These are phyloP conservation scores for Argyra leucocephala DNA, from an alignment of 2,888 invertebrate genomes.

Conservation along the genomic window DNA sequence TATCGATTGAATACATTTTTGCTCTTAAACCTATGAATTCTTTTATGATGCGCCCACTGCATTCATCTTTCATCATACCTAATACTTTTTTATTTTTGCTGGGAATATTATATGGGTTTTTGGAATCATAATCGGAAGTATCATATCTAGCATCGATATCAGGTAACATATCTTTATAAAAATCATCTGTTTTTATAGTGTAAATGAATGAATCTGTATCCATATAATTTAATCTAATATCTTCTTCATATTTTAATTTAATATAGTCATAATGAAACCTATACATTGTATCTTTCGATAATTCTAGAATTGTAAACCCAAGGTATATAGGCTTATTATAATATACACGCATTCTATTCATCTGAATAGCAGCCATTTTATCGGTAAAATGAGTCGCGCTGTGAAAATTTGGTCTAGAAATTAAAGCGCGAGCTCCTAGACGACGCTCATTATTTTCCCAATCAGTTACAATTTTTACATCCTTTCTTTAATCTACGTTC, in stretches of 20 bases:
- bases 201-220: no score
- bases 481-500: constrained; percentile 16
- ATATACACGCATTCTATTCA: constrained; percentile 26
- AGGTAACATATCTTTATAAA: constrained; percentile 13
- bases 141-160: constrained; percentile 26
- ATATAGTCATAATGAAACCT: neutral
- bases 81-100: constrained; percentile 8
- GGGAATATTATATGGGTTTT: constrained; percentile 27
- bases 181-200: constrained; percentile 11
- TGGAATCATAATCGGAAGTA: constrained; percentile 28
- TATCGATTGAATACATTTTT: constrained; percentile 15
- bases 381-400: constrained; percentile 30
- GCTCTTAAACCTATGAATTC: constrained; percentile 16
- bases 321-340: constrained; percentile 37
- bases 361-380: constrained; percentile 35
- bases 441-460: constrained; percentile 28
- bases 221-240: no score
- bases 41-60: constrained; percentile 9
- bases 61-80: constrained; percentile 16
- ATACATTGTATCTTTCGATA: no score
- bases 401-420: constrained; percentile 33
- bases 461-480: constrained; percentile 41
- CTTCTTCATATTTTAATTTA: neutral
- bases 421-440: constrained; percentile 27
- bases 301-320: no score